Conservation (phyloP, 2,888 invertebrate genomes). For the Apamea anceps region DNA sequence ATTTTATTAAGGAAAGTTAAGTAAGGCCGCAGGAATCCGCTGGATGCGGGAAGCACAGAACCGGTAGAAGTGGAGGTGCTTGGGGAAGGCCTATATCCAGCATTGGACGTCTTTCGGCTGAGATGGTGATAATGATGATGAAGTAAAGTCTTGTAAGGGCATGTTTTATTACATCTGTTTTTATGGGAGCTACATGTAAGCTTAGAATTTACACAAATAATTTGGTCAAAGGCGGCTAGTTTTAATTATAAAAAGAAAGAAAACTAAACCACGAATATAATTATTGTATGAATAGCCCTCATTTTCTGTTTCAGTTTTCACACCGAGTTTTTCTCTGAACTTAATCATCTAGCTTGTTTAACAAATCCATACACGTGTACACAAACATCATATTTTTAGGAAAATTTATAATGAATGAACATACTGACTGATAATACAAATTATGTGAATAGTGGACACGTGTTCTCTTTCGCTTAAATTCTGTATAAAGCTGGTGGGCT, state of each 20-base stretch:
- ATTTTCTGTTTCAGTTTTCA: neutral
- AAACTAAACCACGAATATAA: neutral
- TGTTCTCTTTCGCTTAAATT: neutral
- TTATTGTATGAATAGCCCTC: neutral
- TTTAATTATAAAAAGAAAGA: neutral
- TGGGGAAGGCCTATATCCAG: no score
- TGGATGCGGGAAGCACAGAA: neutral
- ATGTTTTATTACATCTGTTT: neutral
- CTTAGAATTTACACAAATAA: neutral
- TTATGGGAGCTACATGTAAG: neutral
- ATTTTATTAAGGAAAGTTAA: neutral
- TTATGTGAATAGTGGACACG: no score
- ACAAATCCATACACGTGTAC: neutral
- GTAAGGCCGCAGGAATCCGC: neutral
- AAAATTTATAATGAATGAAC: neutral
- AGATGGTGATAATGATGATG: no score
- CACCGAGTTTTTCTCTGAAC: neutral
- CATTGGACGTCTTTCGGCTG: no score
- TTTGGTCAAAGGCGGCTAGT: no score
- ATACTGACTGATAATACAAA: neutral
- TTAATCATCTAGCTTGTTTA: neutral
- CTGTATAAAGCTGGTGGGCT: neutral
- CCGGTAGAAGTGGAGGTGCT: no score
- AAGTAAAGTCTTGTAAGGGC: neutral
- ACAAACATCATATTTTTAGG: no score